Evolutionary conservation across 30 jellyfish, hydroid and myxozoan species (phyloP), one percentile per base, ranked within the genome.

Genomic region (Calvadosia cruxmelitensis): DNA sequence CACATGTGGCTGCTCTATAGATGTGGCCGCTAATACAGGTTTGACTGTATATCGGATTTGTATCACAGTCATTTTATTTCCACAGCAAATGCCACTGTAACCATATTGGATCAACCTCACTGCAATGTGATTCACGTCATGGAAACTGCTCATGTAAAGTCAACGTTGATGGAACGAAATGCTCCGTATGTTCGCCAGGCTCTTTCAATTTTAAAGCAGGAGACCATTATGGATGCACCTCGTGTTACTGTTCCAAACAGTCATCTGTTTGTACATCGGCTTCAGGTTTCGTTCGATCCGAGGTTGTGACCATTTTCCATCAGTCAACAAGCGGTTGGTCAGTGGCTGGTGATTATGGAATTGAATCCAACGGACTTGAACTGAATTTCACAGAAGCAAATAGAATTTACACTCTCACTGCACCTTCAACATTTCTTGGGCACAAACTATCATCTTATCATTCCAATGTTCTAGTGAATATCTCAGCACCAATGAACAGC

Each of bases 91-190:
- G 95, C 63, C 65, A 67, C 42, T 84, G 95, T 71, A 64, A 77
- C 76, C 61, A 68, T 0, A 28, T 69, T 0, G 95, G 95, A 7
- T 84, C 95, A 33, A 33, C 71, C 27, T 63, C 61, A 31, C 65
- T 73, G 63, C 95, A 84, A 67, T 84, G 95, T 57, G 93, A 84
- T 29, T 35, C 68, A 29, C 61, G 29, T 12, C 53, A 15, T 3
- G 95, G 95, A 26, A 70, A 52, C 23, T 84, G 95, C 52, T 73
- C 93, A 1, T 84, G 95, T 72, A 84, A 76, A 61, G 75, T 31
- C 31, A 73, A 71, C 83, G 68, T 70, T 31, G 70, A 34, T 32
- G 87, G 83, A 27, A 23, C 50, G 27, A 84, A 84, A 68, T 84
- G 95, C 63, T 49, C 67, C 71, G 23, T 5, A 20, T 84, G 95